Evolutionary conservation across 2,113 vertebrate genomes (phyloP).

Genomic region (Oncorhynchus mykiss): DNA sequence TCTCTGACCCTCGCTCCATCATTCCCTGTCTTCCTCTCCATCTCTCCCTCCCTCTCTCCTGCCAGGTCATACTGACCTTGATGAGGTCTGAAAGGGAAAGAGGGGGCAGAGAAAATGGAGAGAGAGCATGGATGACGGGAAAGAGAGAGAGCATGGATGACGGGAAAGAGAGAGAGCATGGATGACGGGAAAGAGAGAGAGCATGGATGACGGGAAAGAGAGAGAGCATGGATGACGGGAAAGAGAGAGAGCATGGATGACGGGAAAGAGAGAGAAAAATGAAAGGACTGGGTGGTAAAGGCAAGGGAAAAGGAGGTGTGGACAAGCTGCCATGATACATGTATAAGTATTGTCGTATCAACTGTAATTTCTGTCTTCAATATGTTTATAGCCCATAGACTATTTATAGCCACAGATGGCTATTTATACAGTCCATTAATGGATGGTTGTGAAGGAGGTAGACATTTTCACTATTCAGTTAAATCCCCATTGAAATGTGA

Average conservation of each 20-base stretch:
- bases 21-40: background rate
- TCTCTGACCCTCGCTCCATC: background rate
- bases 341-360: slow-evolving; percentile 21
- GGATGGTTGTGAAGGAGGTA: slow-evolving; percentile 39
- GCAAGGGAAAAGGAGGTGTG: slow-evolving; percentile 10
- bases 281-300: slow-evolving; percentile 1
- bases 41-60: slow-evolving; percentile 13
- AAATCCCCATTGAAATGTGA: slow-evolving; percentile 26
- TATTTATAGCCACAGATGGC: slow-evolving; percentile 62
- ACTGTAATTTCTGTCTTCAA: slow-evolving; percentile 43
- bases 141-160: background rate
- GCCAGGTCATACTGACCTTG: slow-evolving; percentile 56
- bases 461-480: slow-evolving; percentile 41
- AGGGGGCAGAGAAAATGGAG: background rate
- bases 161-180: background rate
- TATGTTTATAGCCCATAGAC: slow-evolving; percentile 35
- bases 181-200: background rate
- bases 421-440: slow-evolving; percentile 51
- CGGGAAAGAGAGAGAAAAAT: background rate
- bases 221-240: background rate
- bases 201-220: background rate
- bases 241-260: background rate
- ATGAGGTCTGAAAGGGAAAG: slow-evolving; percentile 22
- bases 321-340: slow-evolving; percentile 1
- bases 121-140: background rate